These are phyloP conservation scores for Euura saliciscinereae DNA, from an alignment of 1,140 invertebrate species.

Conservation along the genomic window DNA sequence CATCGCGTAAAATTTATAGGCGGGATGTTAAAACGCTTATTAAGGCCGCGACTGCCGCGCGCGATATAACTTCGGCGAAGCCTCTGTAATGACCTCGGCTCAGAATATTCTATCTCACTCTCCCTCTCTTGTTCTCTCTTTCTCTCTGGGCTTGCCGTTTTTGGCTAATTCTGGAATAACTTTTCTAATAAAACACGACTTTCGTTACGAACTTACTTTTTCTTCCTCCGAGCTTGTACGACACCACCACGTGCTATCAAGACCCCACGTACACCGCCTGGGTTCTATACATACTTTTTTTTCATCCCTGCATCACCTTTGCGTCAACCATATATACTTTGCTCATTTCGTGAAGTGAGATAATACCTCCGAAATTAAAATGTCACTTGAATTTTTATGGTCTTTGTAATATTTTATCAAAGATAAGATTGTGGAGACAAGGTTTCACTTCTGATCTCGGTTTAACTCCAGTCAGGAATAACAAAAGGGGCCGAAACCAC, in stretches of 20 bases:
- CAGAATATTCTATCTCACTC: slow-evolving; percentile 15
- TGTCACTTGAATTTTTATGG: too few species aligned
- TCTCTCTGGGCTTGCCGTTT: slow-evolving; percentile 22
- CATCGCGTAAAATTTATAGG: slow-evolving; percentile 46
- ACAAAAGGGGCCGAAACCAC: too few species aligned
- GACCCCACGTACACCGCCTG: not conserved
- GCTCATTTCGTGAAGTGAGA: too few species aligned
- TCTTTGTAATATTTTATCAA: too few species aligned
- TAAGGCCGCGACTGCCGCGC: slow-evolving; percentile 33
- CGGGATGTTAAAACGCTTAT: slow-evolving; percentile 47
- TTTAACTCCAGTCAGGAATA: too few species aligned
- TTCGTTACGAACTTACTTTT: slow-evolving; percentile 18
- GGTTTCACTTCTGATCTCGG: too few species aligned
- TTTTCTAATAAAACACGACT: slow-evolving; percentile 32
- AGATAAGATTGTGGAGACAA: too few species aligned
- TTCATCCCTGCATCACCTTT: not conserved
- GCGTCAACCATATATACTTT: not conserved
- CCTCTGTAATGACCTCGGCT: slow-evolving; percentile 24
- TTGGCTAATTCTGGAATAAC: slow-evolving; percentile 31
- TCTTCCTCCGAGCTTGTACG: not conserved
- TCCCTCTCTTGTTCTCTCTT: slow-evolving; percentile 20
- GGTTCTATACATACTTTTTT: not conserved
- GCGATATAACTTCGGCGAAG: slow-evolving; percentile 25
- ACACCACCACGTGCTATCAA: not conserved
- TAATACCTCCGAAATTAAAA: too few species aligned